Conservation (phyloP, 2,113 vertebrate genomes). For the Mustelus asterias region DNA sequence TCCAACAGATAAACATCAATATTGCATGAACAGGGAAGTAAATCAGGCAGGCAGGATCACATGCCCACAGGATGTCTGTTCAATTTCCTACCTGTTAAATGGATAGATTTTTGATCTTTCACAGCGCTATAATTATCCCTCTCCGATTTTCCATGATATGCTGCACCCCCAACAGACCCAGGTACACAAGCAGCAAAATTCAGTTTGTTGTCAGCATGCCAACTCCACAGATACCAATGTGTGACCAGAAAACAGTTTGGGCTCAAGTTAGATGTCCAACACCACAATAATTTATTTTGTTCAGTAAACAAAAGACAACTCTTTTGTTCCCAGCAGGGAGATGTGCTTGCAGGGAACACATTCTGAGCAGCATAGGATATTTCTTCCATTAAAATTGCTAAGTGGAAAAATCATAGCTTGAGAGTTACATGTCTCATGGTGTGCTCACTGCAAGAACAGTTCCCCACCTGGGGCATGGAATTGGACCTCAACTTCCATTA, state of each 20-base stretch:
- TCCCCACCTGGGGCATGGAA: neutral
- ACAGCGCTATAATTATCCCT: neutral
- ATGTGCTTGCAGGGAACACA: neutral
- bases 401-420: neutral
- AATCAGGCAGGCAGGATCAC: neutral
- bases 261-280: neutral
- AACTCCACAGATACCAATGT: neutral
- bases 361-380: neutral
- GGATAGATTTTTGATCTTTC: neutral
- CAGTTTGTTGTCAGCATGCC: neutral
- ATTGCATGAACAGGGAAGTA: neutral
- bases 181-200: neutral
- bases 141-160: neutral
- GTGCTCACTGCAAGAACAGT: neutral
- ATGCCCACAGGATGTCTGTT: neutral
- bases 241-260: too few species aligned
- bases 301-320: neutral
- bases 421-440: too few species aligned
- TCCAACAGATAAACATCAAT: neutral
- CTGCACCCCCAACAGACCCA: neutral
- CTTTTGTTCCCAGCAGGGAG: neutral
- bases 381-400: too few species aligned
- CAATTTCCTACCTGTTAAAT: neutral
- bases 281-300: neutral
- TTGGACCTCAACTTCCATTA: neutral